phyloP scores from a whole-genome alignment of 2,888 invertebrate genomes.

The Eurytoma californica region DNA sequence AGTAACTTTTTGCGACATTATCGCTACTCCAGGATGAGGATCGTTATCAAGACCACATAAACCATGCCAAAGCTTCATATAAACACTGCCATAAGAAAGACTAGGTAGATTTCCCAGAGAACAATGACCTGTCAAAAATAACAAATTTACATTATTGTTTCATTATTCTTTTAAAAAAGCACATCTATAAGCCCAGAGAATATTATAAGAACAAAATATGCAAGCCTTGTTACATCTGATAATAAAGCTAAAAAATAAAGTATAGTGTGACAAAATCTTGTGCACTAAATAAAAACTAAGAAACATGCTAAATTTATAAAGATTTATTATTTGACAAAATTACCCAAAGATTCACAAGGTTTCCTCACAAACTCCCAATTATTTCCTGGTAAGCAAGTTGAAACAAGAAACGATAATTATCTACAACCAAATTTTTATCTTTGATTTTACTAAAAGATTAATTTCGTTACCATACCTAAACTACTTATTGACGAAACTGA shows the following conservation, averaged over 20 bases:
- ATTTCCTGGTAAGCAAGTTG: slow-evolving; percentile 70
- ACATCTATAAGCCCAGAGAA: background rate
- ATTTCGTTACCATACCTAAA: slow-evolving; percentile 72
- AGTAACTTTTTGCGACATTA: slow-evolving; percentile 87
- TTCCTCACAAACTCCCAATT: slow-evolving; percentile 75
- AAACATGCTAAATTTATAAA: slow-evolving; percentile 38
- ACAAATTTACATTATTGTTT: background rate
- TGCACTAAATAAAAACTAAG: slow-evolving; percentile 30
- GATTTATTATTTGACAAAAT: slow-evolving; percentile 59
- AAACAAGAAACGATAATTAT: slow-evolving; percentile 64
- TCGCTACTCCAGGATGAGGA: slow-evolving; percentile 89
- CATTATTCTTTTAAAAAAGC: background rate
- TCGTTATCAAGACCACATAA: slow-evolving; percentile 87
- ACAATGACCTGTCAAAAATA: slow-evolving; percentile 67
- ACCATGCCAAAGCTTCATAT: slow-evolving; percentile 92
- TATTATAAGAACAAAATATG: slow-evolving; percentile 12
- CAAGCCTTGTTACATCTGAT: background rate
- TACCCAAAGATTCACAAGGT: slow-evolving; percentile 74
- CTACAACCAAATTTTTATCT: slow-evolving; percentile 39
- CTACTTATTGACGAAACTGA: slow-evolving; percentile 84
- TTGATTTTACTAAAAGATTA: slow-evolving; percentile 15
- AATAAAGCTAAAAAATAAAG: slow-evolving; percentile 34
- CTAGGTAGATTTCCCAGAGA: slow-evolving; percentile 76
- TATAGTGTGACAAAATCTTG: slow-evolving; percentile 20
- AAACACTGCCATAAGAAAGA: slow-evolving; percentile 84